Base-by-base conservation (phyloP, 37 sponge, comb jelly and placozoan genomes). In the Eunapius fragilis region DNA sequence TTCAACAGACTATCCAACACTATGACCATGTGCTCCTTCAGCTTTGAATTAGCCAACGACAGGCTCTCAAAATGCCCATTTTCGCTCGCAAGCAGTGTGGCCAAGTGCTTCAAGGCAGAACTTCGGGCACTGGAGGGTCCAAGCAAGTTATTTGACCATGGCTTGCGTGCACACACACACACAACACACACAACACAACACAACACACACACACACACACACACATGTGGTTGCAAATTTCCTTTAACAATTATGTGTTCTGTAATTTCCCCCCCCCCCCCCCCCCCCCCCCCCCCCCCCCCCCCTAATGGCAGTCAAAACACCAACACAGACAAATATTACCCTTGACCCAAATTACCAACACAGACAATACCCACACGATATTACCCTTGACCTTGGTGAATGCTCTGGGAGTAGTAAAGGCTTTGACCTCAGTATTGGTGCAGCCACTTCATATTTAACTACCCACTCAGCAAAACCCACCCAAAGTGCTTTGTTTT, bases 1-100 rank as follows among this genome's bases (percentile, higher is more conserved):
- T 67, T 58, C 35, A 69, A 73, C 35, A 94, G 69, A 27, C 89
- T 89, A 13, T 86, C 71, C 68, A 94, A 34, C 3, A 94, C 13
- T 25, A 77, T 37, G 5, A 78, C 28, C 0, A 80, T 88, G 25
- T 81, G 70, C 45, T 91, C 95, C 69, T 88, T 88, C 69, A 94
- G 80, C 34, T 79, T 71, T 25, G 92, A 91, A 73, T 94, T 89
- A 2, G 70, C n/a, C 45, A 94, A 22, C 37, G 72, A 58, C 31
- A 94, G 73, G 12, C 75, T 78, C 69, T 78, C 75, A n/a, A 94
- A 71, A 6, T 82, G 77, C 25, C 92, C 88, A 76, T 85, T 80
- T 25, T 88, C 79, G n/a, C 47, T 76, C 3, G 25, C 34, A 47
- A 94, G 70, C 35, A 94, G 38, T 6, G 41, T 22, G 2, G 78